Evolutionary conservation across 2,888 invertebrate species (phyloP).

Genomic region (Empis stercorea): DNA sequence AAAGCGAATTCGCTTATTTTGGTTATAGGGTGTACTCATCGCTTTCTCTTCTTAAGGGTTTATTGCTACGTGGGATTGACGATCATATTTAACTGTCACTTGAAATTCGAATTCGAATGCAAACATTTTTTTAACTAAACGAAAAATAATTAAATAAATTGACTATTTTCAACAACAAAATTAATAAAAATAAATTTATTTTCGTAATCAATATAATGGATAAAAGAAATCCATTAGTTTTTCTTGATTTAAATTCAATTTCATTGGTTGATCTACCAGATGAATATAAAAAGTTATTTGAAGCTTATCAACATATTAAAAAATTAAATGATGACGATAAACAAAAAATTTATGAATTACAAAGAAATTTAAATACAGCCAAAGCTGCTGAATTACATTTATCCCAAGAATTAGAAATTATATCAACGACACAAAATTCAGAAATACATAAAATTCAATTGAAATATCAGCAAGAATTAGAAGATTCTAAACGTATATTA

Average conservation of each 20-base stretch:
- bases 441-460: conserved; percentile 5
- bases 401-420: conserved; percentile 14
- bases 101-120: too few species aligned
- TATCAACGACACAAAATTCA: not conserved
- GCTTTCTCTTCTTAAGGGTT: too few species aligned
- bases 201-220: too few species aligned
- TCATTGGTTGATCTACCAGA: conserved; percentile 28
- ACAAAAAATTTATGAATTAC: conserved; percentile 30
- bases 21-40: too few species aligned
- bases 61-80: conserved; percentile 4
- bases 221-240: conserved; percentile 28
- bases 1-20: too few species aligned
- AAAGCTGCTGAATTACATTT: conserved; percentile 26
- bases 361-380: conserved; percentile 28
- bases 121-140: too few species aligned
- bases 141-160: too few species aligned
- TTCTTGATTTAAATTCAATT: conserved; percentile 28
- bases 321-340: conserved; percentile 23
- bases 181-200: too few species aligned
- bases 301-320: conserved; percentile 21
- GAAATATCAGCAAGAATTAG: conserved; percentile 8
- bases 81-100: conserved; percentile 4
- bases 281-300: conserved; percentile 25
- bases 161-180: too few species aligned
- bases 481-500: conserved; percentile 9